These are phyloP conservation scores for Ellobius talpinus DNA, from an alignment of 2,113 vertebrate genomes.

Conservation along the genomic window DNA sequence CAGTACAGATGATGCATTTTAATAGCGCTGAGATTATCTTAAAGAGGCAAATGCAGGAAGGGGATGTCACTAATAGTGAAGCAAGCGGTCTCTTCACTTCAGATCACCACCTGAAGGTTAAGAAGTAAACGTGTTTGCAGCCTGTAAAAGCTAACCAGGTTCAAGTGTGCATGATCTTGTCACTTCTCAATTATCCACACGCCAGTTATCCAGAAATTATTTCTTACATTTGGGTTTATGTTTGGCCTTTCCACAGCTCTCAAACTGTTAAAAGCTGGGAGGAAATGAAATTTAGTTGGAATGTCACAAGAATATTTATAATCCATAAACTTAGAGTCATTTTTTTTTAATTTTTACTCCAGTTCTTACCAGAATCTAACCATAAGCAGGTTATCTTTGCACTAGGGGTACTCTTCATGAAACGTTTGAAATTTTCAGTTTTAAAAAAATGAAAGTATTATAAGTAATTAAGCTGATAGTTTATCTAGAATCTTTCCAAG, in stretches of 20 bases:
- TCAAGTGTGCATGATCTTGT: neutral
- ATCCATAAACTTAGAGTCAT: neutral
- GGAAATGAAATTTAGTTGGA: neutral
- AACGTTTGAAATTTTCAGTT: neutral
- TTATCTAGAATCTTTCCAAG: neutral
- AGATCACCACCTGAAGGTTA: neutral
- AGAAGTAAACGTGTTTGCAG: neutral
- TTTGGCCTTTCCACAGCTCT: neutral
- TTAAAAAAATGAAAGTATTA: neutral
- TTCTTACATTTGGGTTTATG: conserved; percentile 7
- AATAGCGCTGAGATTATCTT: neutral
- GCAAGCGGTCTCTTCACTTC: neutral
- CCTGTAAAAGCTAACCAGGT: neutral
- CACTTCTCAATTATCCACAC: neutral
- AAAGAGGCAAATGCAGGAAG: neutral
- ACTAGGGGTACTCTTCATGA: neutral
- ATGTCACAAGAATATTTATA: neutral
- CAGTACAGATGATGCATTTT: neutral
- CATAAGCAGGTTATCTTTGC: neutral
- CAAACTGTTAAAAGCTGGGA: neutral
- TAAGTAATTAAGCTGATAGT: neutral
- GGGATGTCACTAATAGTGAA: neutral
- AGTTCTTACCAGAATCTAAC: neutral
- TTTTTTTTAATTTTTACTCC: neutral
- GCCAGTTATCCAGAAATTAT: neutral